phyloP scores from a whole-genome alignment of 2,888 invertebrate genomes.

The Calameuta pallipes region DNA sequence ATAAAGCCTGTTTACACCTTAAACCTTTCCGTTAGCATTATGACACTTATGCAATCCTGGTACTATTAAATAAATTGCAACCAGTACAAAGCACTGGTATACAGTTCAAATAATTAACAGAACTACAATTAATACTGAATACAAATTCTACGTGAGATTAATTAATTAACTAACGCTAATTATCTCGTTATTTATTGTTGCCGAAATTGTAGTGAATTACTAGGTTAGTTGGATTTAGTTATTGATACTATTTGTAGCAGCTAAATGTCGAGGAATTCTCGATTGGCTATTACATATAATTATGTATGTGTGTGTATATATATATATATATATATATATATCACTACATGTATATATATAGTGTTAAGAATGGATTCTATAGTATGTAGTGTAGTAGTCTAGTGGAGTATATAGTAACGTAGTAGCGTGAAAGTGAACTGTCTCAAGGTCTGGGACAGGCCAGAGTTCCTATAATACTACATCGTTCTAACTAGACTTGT shows the following conservation, averaged over 20 bases:
- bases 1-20: background rate
- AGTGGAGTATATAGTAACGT: background rate
- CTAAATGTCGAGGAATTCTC: background rate
- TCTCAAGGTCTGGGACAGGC: slow-evolving; percentile 35
- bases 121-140: background rate
- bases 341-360: no score
- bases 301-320: no score
- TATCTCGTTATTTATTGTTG: background rate
- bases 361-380: no score
- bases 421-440: slow-evolving; percentile 34
- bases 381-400: background rate
- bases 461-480: background rate
- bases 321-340: no score
- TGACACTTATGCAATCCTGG: background rate
- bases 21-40: background rate
- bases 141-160: background rate
- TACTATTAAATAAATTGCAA: no score
- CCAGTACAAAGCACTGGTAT: background rate
- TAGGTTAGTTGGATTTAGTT: background rate
- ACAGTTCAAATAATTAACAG: background rate
- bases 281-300: background rate
- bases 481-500: background rate
- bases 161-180: background rate
- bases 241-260: background rate
- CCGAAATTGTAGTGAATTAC: background rate